A percentile compares a stretch with the other conserved stretches of the same genome.
These are phyloP conservation scores for Harpagifer antarcticus DNA, from an alignment of 2,797 vertebrate species.

Conservation along the genomic window DNA sequence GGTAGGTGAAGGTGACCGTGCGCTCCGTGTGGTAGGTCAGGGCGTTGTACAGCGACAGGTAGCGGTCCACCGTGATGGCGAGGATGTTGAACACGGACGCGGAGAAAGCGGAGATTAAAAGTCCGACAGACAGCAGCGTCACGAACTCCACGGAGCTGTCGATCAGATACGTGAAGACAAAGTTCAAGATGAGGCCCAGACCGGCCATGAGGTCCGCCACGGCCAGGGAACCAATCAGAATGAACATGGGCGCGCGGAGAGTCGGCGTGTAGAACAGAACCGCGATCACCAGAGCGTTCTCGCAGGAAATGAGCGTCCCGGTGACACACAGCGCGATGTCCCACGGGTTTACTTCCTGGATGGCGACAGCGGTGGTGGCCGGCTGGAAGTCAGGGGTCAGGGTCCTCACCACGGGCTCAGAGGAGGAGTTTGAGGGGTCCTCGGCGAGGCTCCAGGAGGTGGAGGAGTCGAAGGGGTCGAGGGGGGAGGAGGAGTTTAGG, in stretches of 20 bases:
- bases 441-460: constrained; percentile 74
- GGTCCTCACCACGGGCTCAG: constrained; percentile 57
- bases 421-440: constrained; percentile 72
- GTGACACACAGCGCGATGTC: constrained; percentile 92
- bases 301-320: constrained; percentile 91
- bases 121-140: constrained; percentile 86
- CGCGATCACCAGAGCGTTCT: constrained; percentile 92
- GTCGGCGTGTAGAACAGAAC: constrained; percentile 91
- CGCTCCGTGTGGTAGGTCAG: constrained; percentile 94
- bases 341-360: constrained; percentile 88
- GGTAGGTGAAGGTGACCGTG: constrained; percentile 88
- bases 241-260: constrained; percentile 89
- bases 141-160: constrained; percentile 83
- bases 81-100: constrained; percentile 91
- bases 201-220: constrained; percentile 91
- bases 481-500: constrained; percentile 73
- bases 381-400: constrained; percentile 69
- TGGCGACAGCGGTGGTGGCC: constrained; percentile 10
- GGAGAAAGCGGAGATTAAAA: constrained; percentile 91
- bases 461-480: constrained; percentile 71
- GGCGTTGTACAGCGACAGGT: constrained; percentile 93
- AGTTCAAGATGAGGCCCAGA: constrained; percentile 91
- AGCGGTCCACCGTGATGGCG: constrained; percentile 94
- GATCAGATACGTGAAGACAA: constrained; percentile 87
- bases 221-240: constrained; percentile 91